phyloP scores from a whole-genome alignment of 2,113 vertebrate genomes.

The Myocastor coypus region DNA sequence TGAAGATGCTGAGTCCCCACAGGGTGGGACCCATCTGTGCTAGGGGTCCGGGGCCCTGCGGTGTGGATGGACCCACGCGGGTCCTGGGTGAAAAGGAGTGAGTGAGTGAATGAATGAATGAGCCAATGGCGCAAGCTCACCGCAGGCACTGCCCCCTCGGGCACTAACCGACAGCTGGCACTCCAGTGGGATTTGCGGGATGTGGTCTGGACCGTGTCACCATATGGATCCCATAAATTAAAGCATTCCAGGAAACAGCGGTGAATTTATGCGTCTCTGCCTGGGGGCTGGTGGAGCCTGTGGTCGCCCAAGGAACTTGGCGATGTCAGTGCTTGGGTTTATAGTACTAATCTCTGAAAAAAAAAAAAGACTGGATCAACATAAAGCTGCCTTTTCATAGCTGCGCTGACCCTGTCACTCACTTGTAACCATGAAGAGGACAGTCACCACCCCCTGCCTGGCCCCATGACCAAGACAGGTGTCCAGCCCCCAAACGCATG shows the following conservation, averaged over 20 bases:
- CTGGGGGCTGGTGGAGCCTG: constrained; percentile 62
- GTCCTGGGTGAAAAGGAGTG: neutral
- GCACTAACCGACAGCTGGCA: constrained; percentile 37
- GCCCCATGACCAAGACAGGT: neutral
- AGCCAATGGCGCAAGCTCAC: no score
- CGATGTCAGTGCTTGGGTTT: neutral
- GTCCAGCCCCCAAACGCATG: accelerated
- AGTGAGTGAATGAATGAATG: neutral
- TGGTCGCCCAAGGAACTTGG: constrained; percentile 53
- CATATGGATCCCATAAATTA: constrained; percentile 88
- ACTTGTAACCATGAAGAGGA: accelerated
- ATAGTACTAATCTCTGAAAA: neutral
- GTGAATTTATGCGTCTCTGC: constrained; percentile 70
- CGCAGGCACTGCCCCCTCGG: neutral
- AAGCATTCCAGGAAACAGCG: constrained; percentile 80
- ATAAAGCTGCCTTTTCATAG: neutral
- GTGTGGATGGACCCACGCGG: accelerated
- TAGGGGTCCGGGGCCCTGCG: neutral
- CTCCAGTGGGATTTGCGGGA: constrained; percentile 47
- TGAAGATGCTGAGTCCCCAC: neutral
- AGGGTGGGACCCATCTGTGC: accelerated
- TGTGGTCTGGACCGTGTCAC: constrained; percentile 65
- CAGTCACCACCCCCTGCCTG: accelerated
- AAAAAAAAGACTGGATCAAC: neutral
- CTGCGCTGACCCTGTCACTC: accelerated